Conservation (phyloP, 2,888 invertebrate species). For the Dryadula phaetusa region DNA sequence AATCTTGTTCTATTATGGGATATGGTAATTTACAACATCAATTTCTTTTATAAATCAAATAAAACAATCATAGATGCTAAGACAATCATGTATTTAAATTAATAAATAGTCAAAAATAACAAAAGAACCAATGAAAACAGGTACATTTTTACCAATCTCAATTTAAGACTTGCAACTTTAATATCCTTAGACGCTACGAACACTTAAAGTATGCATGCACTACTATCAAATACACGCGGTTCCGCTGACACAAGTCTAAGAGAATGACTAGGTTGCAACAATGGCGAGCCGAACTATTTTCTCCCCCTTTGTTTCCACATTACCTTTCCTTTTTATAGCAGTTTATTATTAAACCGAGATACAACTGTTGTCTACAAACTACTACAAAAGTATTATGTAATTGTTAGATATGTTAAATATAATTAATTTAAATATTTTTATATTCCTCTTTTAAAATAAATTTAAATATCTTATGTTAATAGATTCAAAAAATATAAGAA, state of each 20-base stretch:
- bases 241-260: constrained; percentile 71
- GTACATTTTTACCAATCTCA: constrained; percentile 82
- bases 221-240: constrained; percentile 75
- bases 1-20: no score
- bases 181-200: constrained; percentile 82
- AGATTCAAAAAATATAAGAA: background rate
- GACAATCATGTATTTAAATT: constrained; percentile 80
- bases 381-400: constrained; percentile 59
- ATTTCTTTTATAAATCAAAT: constrained; percentile 47
- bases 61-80: constrained; percentile 76
- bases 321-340: constrained; percentile 29
- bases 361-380: constrained; percentile 51
- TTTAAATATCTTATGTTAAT: background rate
- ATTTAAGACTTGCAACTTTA: constrained; percentile 76
- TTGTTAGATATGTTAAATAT: constrained; percentile 12
- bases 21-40: no score
- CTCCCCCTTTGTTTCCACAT: constrained; percentile 44
- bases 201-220: constrained; percentile 82
- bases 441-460: background rate
- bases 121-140: constrained; percentile 84
- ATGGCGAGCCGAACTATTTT: constrained; percentile 55
- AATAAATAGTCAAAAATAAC: constrained; percentile 85
- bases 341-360: constrained; percentile 47
- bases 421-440: background rate
- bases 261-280: constrained; percentile 83